A percentile compares a stretch with the other conserved stretches of the same genome.
These are phyloP conservation scores for Zosterops borbonicus DNA, from an alignment of 2,113 vertebrate species.

Conservation along the genomic window DNA sequence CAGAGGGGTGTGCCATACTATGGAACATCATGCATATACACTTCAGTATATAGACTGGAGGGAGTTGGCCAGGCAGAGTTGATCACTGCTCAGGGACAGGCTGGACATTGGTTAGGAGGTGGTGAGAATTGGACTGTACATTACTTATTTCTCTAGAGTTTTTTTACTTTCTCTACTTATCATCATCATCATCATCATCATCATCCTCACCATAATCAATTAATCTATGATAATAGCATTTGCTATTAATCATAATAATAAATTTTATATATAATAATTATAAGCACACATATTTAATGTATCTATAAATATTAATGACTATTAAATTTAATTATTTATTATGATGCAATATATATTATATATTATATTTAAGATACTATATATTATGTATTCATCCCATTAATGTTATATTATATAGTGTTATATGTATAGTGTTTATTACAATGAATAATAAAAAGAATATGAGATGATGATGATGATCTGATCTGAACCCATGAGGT, in stretches of 20 bases:
- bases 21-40: too few relatives aligned
- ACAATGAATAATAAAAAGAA: neutral
- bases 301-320: neutral
- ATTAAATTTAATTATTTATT: too few relatives aligned
- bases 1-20: too few relatives aligned
- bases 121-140: neutral
- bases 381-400: neutral
- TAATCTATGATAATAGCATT: neutral
- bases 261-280: too few relatives aligned
- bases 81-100: neutral
- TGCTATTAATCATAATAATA: neutral
- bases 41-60: neutral
- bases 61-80: accelerated
- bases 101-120: neutral
- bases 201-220: neutral
- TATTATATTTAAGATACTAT: too few relatives aligned
- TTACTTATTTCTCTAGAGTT: neutral
- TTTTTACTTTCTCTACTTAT: neutral
- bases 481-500: neutral
- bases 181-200: neutral
- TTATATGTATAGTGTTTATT: neutral
- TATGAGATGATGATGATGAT: neutral
- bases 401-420: neutral
- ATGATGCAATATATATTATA: neutral
- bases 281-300: too few relatives aligned